These are phyloP conservation scores for Neotragus pygmaeus DNA, from an alignment of 2,113 vertebrate species.

Conservation along the genomic window DNA sequence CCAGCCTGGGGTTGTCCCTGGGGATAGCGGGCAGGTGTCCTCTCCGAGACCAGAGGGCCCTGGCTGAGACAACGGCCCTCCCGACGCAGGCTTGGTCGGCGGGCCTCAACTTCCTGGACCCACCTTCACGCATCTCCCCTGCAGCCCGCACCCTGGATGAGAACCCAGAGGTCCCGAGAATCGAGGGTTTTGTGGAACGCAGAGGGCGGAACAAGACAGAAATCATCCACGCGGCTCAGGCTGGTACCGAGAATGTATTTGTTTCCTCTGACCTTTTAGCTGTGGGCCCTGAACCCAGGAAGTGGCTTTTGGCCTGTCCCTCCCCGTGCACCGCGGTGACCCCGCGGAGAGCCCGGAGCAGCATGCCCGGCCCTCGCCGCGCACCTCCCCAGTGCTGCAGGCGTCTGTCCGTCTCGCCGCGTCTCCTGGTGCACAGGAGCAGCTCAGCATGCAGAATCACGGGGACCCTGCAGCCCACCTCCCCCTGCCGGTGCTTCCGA, in stretches of 20 bases:
- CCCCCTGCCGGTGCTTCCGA: neutral
- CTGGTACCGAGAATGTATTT: neutral
- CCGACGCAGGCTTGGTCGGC: fast-evolving
- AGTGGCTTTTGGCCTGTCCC: neutral
- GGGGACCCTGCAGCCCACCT: neutral
- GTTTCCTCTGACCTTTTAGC: neutral
- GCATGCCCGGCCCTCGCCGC: fast-evolving
- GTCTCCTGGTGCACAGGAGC: neutral
- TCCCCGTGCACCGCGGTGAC: fast-evolving
- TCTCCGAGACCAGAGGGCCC: neutral
- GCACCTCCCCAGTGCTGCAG: neutral
- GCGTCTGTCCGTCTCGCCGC: neutral
- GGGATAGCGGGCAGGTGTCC: neutral
- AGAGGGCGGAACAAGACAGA: neutral
- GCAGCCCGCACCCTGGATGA: neutral
- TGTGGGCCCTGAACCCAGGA: neutral
- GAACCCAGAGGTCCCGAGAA: neutral
- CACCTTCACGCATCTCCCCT: neutral
- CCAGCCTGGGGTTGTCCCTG: neutral
- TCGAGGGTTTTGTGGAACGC: neutral
- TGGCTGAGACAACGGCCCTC: neutral
- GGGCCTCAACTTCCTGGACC: neutral
- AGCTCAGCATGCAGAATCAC: neutral
- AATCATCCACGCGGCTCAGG: neutral
- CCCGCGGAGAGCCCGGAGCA: neutral